Percentiles rank a stretch among this genome's conserved stretches.
These are phyloP conservation scores for Bombus balteatus DNA, from an alignment of 1,140 invertebrate genomes.

Conservation along the genomic window DNA sequence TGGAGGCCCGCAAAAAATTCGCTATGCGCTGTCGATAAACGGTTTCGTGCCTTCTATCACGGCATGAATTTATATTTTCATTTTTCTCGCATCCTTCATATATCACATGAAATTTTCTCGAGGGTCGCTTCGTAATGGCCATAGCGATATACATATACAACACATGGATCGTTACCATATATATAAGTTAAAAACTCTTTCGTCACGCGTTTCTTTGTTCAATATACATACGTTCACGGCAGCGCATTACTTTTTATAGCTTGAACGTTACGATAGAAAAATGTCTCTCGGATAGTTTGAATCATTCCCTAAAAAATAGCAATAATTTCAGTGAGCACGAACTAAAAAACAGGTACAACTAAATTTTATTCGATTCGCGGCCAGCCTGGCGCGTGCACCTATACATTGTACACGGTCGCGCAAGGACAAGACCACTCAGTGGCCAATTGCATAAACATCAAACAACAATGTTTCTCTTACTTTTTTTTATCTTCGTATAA, in stretches of 20 bases:
- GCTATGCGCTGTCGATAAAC: constrained; percentile 63
- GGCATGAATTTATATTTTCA: not conserved
- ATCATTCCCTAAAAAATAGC: constrained; percentile 34
- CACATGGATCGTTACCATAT: not conserved
- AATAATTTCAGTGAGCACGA: constrained; percentile 67
- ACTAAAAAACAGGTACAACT: constrained; percentile 67
- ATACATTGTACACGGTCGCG: constrained; percentile 61
- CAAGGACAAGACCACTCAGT: constrained; percentile 76
- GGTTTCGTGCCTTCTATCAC: constrained; percentile 25
- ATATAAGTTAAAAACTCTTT: constrained; percentile 8
- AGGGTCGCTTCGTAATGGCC: constrained; percentile 13
- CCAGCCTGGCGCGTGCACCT: constrained; percentile 66
- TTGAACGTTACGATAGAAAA: constrained; percentile 28
- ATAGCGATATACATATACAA: constrained; percentile 10
- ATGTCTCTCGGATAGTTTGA: constrained; percentile 28
- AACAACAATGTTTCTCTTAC: constrained; percentile 76
- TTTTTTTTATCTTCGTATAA: constrained; percentile 61
- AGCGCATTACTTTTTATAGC: constrained; percentile 17
- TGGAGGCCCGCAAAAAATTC: constrained; percentile 65
- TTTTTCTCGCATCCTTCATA: not conserved
- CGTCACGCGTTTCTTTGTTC: not conserved
- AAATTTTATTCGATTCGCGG: constrained; percentile 46
- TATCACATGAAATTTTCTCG: constrained; percentile 15
- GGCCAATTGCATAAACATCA: constrained; percentile 81
- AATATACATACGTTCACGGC: constrained; percentile 5